Percentiles rank a stretch among this genome's conserved stretches.
Conservation (phyloP, 2,797 vertebrate species). For the Prionace glauca region DNA sequence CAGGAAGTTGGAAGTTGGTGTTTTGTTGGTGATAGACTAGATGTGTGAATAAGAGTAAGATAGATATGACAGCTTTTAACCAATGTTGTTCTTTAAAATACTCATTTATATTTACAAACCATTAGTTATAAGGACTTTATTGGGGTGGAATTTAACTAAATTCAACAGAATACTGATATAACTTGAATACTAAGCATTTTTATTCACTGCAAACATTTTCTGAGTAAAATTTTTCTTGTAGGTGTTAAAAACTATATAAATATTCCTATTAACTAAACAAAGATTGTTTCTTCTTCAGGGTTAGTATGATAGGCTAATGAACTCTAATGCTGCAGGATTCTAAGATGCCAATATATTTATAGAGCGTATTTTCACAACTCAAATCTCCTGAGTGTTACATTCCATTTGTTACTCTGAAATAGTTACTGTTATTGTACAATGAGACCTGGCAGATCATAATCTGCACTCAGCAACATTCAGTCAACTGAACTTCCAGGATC, state of each 20-base stretch:
- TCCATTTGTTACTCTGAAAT: neutral
- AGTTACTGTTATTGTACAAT: neutral
- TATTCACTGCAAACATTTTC: neutral
- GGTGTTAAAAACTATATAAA: neutral
- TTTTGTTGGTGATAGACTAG: neutral
- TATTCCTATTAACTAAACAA: neutral
- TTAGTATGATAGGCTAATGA: neutral
- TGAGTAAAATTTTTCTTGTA: neutral
- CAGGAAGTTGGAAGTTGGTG: neutral
- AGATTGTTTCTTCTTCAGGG: neutral
- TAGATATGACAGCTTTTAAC: neutral
- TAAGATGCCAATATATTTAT: neutral
- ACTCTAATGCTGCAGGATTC: neutral
- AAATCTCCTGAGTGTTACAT: neutral
- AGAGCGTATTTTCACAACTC: neutral
- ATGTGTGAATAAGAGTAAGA: neutral
- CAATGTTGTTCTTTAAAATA: neutral
- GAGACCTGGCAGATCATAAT: neutral
- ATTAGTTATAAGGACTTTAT: neutral
- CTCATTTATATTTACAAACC: neutral
- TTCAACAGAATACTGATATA: neutral
- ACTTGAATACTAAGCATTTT: neutral
- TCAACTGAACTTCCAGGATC: neutral
- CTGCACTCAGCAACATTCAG: neutral
- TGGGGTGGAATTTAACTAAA: neutral